Conservation (phyloP, 2,113 vertebrate genomes). For the Melanostigma gelatinosum region DNA sequence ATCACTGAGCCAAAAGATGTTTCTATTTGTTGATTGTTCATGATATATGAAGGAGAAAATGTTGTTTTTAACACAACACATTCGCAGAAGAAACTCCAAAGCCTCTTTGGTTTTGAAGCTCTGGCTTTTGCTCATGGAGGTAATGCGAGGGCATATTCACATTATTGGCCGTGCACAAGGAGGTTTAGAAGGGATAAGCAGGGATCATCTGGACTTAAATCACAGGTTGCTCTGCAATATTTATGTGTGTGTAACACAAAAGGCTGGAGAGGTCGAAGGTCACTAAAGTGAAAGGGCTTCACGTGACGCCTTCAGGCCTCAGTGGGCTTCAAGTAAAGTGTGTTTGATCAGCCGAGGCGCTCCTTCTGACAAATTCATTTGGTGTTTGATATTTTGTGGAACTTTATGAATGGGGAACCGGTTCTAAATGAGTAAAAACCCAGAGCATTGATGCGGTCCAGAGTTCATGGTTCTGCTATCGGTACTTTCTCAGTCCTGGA, state of each 20-base stretch:
- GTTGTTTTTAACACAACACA: constrained; percentile 21
- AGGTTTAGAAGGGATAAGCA: constrained; percentile 48
- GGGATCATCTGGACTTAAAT: constrained; percentile 43
- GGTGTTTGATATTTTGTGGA: neutral
- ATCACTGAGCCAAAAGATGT: neutral
- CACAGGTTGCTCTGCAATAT: constrained; percentile 17
- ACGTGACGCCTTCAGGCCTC: neutral
- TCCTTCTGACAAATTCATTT: neutral
- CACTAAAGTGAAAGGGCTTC: neutral
- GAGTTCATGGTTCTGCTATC: too few relatives aligned
- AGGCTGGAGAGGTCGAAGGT: neutral
- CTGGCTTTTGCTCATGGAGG: constrained; percentile 30
- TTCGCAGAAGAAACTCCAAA: constrained; percentile 32
- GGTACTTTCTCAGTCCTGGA: too few relatives aligned
- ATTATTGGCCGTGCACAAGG: constrained; percentile 38
- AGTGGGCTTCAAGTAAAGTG: neutral
- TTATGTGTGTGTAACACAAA: neutral
- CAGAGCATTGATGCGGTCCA: too few relatives aligned
- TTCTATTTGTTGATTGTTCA: neutral
- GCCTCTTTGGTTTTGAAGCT: constrained; percentile 30
- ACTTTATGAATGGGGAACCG: neutral
- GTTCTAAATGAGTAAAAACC: too few relatives aligned
- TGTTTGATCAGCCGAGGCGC: neutral
- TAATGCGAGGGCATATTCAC: constrained; percentile 46
- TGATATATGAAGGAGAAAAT: neutral